Evolutionary conservation across 2,797 vertebrate genomes (phyloP).

Genomic region (Miichthys miiuy): DNA sequence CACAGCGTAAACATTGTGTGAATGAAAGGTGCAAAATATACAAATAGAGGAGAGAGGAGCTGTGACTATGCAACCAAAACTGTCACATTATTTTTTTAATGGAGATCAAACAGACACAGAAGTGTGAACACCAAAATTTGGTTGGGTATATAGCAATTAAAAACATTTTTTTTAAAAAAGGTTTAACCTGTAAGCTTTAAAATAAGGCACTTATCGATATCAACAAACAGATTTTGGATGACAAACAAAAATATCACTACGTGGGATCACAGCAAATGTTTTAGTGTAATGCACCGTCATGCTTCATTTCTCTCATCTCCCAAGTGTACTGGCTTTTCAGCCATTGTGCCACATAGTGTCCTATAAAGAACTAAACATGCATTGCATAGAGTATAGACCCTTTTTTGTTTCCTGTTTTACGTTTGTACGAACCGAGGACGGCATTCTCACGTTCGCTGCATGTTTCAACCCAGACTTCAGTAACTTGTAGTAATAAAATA

Average conservation of each 20-base stretch:
- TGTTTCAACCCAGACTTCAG: slow-evolving; percentile 38
- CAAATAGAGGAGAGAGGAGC: slow-evolving; percentile 54
- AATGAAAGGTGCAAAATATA: slow-evolving; percentile 87
- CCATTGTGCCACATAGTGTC: slow-evolving; percentile 56
- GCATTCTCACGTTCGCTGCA: background rate
- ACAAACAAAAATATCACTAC: slow-evolving; percentile 40
- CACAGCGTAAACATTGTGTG: slow-evolving; percentile 77
- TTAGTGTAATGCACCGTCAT: slow-evolving; percentile 64
- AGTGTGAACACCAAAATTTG: slow-evolving; percentile 47
- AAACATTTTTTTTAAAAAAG: too few relatives aligned
- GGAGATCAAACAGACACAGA: slow-evolving; percentile 41
- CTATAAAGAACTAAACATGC: slow-evolving; percentile 59
- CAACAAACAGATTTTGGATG: slow-evolving; percentile 58
- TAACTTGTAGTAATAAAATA: slow-evolving; percentile 51
- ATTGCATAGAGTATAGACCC: slow-evolving; percentile 78
- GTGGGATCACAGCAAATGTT: slow-evolving; percentile 66
- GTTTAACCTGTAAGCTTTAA: slow-evolving; percentile 44
- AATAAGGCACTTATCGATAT: slow-evolving; percentile 81
- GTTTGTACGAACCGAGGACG: slow-evolving; percentile 15
- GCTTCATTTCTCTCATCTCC: slow-evolving; percentile 61
- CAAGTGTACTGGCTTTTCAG: slow-evolving; percentile 53
- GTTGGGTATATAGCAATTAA: slow-evolving; percentile 40
- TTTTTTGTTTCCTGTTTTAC: slow-evolving; percentile 52
- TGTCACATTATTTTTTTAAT: slow-evolving; percentile 46
- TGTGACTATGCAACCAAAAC: slow-evolving; percentile 39